Evolutionary conservation across 2,888 invertebrate genomes (phyloP), one percentile per base, ranked within the genome.

Genomic region (Eupithecia vulgata): DNA sequence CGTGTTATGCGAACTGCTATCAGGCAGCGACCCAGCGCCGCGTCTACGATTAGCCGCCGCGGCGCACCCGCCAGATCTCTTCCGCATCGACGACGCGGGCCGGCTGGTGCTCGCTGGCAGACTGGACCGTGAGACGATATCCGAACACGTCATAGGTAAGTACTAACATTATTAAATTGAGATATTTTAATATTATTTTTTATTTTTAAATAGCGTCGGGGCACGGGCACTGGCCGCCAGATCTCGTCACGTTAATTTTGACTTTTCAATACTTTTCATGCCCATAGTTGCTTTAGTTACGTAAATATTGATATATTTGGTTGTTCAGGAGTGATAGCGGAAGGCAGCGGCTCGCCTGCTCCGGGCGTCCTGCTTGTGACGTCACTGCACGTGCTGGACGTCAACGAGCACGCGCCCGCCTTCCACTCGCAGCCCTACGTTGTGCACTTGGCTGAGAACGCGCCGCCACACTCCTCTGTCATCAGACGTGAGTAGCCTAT

Each of bases 401-500:
- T 97, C 79, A 99, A 99, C 90, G 98, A 99, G 90, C 97, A 98
- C 90, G 95, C 96, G 68, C 99, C 99, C 0, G 94, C 95, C 79
- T 98, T 99, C 90, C 98, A 98, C 89, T 97, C 97, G 84, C 96
- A 95, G 85, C 96, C 97, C 0, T 99, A 98, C 91, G 95, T 95
- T 72, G 93, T 97, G 35, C 95, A 95, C 78, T 92, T 98, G 17
- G 97, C 97, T 0, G 99, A 99, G 90, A 98, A 98, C 91, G 95
- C 97, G 57, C 96, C 97, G 76, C 97, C 97, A 85, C 97, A 97
- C 64, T 95, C 97, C 37, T 95, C 96, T 37, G 95, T 98, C 74
- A 88, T 98, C 68, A 97, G 97, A 91, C 95, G 97, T 95, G 90
- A 87, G 89, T 84, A 64, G 5, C 61, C 59, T 25, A 3, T 61